Percentiles rank a stretch among this genome's conserved stretches.
These are phyloP conservation scores for Thymelicus acteon DNA, from an alignment of 2,888 invertebrate genomes.

Conservation along the genomic window DNA sequence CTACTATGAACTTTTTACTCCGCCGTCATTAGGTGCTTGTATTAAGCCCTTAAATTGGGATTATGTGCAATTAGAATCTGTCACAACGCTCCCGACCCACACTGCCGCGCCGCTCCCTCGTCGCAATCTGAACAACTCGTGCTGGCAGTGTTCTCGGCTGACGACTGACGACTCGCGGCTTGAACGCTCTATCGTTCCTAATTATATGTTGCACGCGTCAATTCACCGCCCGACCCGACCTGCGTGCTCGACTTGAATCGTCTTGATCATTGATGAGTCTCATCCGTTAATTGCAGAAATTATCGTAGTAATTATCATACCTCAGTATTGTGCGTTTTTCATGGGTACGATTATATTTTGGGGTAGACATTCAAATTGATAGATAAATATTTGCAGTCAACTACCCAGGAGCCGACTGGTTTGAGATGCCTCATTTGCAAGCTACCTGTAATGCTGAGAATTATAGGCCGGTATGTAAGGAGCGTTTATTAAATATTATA, in stretches of 20 bases:
- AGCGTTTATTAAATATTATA: too few species aligned
- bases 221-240: constrained; percentile 41
- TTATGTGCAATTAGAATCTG: constrained; percentile 15
- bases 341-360: too few species aligned
- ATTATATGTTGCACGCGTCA: constrained; percentile 67
- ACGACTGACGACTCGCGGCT: not conserved
- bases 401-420: too few species aligned
- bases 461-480: too few species aligned
- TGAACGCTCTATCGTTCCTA: constrained; percentile 49
- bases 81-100: not conserved
- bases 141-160: not conserved
- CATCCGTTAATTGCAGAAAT: not conserved
- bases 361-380: too few species aligned
- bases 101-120: not conserved
- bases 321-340: too few species aligned
- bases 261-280: not conserved
- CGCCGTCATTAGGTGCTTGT: constrained; percentile 11
- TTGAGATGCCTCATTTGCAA: too few species aligned
- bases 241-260: not conserved
- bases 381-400: too few species aligned
- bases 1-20: too few species aligned
- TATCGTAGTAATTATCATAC: too few species aligned
- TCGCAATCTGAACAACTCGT: constrained; percentile 8
- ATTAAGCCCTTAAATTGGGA: constrained; percentile 12
- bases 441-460: too few species aligned